Evolutionary conservation across 2,113 vertebrate species (phyloP), one percentile per base, ranked within the genome.

Genomic region (Elephas maximus): DNA sequence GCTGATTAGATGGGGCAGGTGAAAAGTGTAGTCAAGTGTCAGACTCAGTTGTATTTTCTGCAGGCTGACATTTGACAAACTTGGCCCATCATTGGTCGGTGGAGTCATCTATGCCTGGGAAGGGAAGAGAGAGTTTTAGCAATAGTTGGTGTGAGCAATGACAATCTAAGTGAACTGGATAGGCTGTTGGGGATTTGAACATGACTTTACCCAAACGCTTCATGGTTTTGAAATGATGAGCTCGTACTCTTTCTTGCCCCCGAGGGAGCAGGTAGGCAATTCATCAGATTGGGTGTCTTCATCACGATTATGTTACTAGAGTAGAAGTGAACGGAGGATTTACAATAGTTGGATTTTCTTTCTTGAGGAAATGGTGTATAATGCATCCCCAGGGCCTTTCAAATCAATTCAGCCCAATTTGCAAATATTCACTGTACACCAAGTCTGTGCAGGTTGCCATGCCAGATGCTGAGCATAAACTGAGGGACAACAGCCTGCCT

Each of bases 201-300:
- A 74, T 87, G 94, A 91, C 48, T 83, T 80, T 83, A 90, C 78
- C 44, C 8, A 71, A 91, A 78, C 15, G 80, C 62, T 45, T 91
- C 83, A 21, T 71, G 71, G 15, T 21, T 76, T 53, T 67, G 93
- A 60, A 69, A 77, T 21, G 28, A 88, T 79, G 48, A 67, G 26
- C 3, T 41, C 8, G 4, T 91, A n/a, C 51, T 79, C n/a, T 87
- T 96, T 92, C 33, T 87, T 71, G 20, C 2, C 5, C 6, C 28
- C 51, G 11, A 33, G 74, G 82, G 28, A 71, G 12, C 18, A 88
- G 26, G 10, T 26, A 53, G 57, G 51, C 3, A 2, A 86, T 48
- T 89, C 6, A 20, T 6, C 10, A 80, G 57, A 81, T 80, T 80
- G 62, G 18, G 0, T 88, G 12, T 73, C 93, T 88, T 92, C 30